Evolutionary conservation across 2,888 invertebrate species (phyloP), one percentile per base, ranked within the genome.

Genomic region (Tenthredo livida): DNA sequence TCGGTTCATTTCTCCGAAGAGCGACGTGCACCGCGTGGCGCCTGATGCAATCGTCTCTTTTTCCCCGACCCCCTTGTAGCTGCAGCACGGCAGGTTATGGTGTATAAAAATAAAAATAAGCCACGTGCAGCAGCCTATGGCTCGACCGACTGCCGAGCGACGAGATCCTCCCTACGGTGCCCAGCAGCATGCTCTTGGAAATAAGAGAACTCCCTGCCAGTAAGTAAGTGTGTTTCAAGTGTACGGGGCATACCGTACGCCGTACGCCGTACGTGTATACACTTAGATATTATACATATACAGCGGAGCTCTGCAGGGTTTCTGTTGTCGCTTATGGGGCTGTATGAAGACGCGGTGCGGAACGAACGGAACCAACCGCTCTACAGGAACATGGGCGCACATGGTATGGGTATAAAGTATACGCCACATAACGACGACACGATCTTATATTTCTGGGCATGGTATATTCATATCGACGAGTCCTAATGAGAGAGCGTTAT

Each of bases 61-160:
- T 29, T 21, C 29, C 73, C 47, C 54, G 77, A 77, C 77, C 47
- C 47, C 29, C 50, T 77, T 33, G 40, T 40, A 9, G 50, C n/a
- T n/a, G n/a, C 33, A 54, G 29, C 40, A 15, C 75, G 15, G 77
- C 54, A 15, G n/a, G 77, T 54, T 77, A 77, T 54, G 54, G 77
- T 54, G 77, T 77, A 77, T 77, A 54, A 77, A 77, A 77, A 77
- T 77, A 77, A 77, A 77, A 77, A 77, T 25, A 77, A 50, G 47
- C 77, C 50, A 77, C 77, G 77, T 54, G 77, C 54, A 50, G 75
- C 47, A 15, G 75, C 15, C 50, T 12, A 54, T 25, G 17, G 77
- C 77, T 21, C n/a, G 77, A 50, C 77, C 33, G 72, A 73, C 77
- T 47, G 25, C 54, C 77, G 12, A 50, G 43, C 77, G 1, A 50